Conservation (phyloP, 2,113 vertebrate genomes). For the Thinocorus orbignyianus region DNA sequence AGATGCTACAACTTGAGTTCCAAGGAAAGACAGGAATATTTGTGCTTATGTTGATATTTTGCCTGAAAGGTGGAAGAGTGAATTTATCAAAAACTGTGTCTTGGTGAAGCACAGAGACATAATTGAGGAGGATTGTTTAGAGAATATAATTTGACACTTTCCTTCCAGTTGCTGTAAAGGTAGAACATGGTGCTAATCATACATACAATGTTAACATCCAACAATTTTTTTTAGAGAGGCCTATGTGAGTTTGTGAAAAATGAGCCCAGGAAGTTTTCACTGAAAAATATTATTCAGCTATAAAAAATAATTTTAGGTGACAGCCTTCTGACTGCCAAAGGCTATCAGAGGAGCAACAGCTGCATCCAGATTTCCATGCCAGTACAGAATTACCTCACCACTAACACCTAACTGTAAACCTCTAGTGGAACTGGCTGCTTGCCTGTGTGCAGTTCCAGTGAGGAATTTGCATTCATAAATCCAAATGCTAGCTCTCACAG, state of each 20-base stretch:
- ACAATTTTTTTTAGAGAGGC: not conserved
- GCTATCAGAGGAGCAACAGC: not conserved
- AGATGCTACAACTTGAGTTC: not conserved
- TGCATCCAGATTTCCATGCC: not conserved
- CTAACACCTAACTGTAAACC: not conserved
- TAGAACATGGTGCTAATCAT: not conserved
- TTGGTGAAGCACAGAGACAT: not conserved
- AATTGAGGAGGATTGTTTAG: not conserved
- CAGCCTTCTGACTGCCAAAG: not conserved
- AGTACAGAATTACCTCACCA: constrained; percentile 1
- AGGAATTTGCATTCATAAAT: not conserved
- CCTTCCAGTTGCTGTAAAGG: not conserved
- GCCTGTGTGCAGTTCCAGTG: not conserved
- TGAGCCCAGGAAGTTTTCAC: not conserved
- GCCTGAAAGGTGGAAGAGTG: not conserved
- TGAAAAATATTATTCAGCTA: not conserved
- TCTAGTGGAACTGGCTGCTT: not conserved
- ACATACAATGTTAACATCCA: not conserved
- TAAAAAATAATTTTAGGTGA: not conserved
- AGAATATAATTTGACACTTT: not conserved
- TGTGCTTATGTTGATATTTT: not conserved
- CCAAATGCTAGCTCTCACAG: not conserved
- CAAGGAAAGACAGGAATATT: not conserved
- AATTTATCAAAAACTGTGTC: not conserved
- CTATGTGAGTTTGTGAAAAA: not conserved